Base-by-base conservation (phyloP, 2,888 invertebrate genomes). In the Dasypogon diadema region DNA sequence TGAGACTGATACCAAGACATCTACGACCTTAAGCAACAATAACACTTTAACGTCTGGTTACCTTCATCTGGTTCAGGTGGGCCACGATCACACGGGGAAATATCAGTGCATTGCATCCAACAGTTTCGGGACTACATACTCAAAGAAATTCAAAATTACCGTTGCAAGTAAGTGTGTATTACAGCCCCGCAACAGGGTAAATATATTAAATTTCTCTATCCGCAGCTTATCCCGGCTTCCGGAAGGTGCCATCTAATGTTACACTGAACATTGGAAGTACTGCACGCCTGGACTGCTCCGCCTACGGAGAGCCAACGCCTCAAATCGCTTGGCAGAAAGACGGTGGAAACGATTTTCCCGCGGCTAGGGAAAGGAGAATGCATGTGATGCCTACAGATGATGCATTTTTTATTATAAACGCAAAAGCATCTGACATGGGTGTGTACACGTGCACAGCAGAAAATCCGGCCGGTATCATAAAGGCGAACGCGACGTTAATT, bases 31-130 rank as follows among this genome's bases (percentile, higher is more conserved):
- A 75, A 87, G 86, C 77, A 90, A 91, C 76, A n/a, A n/a, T n/a
- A 89, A 91, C 78, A 90, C 90, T 1, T 89, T 90, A 79, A 91
- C 91, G 51, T 89, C 91, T 51, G 95, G 96, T 16, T 88, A 90
- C 72, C 88, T 98, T 75, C 89, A 91, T 68, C 89, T 98, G 78
- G 87, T 88, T 42, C 92, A 93, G 84, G 91, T 97, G 0, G 91
- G 92, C 72, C 92, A 95, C 86, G 88, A 90, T 51, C 92, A 96
- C 85, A 93, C 93, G 77, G 98, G 97, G 0, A 91, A 90, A 84
- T 98, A 98, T 86, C 97, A 98, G 85, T 98, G 98, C 87, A 91
- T 96, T 79, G 95, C 96, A 8, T 91, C 92, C 14, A 98, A 98
- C 84, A 90, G 90, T 79, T 96, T 93, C 87, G 98, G 97, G 4